Conservation (phyloP, 2,888 invertebrate genomes). For the Listrodromus nycthemerus region DNA sequence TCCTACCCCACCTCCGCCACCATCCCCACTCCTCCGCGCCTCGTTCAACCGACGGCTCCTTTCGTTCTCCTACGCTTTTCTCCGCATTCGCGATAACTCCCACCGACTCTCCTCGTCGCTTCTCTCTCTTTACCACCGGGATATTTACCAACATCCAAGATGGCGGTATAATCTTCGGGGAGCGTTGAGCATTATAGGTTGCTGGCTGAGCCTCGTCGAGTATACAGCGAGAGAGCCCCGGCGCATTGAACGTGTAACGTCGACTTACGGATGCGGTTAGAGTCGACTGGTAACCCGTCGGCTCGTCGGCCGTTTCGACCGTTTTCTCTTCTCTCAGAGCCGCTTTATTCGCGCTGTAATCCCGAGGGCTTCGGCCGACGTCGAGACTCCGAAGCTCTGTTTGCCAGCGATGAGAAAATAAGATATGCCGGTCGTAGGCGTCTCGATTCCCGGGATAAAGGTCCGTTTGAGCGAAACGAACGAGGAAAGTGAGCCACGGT, state of each 20-base stretch:
- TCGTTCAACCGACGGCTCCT: constrained; percentile 35
- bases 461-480: no score
- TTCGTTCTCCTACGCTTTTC: constrained; percentile 51
- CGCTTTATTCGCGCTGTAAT: constrained; percentile 2
- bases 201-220: constrained; percentile 13
- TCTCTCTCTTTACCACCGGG: constrained; percentile 72
- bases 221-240: neutral
- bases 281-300: constrained; percentile 27
- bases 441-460: no score
- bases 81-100: constrained; percentile 41
- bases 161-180: constrained; percentile 83
- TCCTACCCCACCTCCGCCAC: constrained; percentile 28
- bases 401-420: neutral
- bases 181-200: constrained; percentile 70
- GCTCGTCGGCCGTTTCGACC: neutral
- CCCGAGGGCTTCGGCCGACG: constrained; percentile 2
- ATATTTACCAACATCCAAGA: constrained; percentile 85
- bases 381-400: neutral
- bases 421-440: neutral
- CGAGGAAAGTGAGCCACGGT: no score
- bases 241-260: constrained; percentile 1
- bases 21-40: constrained; percentile 22
- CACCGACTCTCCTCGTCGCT: constrained; percentile 42
- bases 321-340: constrained; percentile 2
- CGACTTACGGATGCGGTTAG: neutral